Percentiles rank a stretch among this genome's conserved stretches.
Evolutionary conservation across 1,140 invertebrate genomes (phyloP).

Genomic region (Brachionus sp.): DNA sequence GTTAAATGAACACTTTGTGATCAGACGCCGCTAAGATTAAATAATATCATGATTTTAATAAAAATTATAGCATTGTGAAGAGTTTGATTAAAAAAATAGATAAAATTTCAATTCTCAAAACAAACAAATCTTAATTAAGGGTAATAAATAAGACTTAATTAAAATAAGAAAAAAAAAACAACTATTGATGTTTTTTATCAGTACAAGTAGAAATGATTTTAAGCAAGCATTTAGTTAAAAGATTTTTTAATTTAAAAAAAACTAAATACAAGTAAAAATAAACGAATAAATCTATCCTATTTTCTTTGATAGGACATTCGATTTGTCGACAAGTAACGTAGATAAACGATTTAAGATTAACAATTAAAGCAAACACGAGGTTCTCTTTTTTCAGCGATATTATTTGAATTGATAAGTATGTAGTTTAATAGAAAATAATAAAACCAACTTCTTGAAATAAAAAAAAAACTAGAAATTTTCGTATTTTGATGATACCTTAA

Average conservation of each 20-base stretch:
- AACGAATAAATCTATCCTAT: not conserved
- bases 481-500: too few species aligned
- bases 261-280: not conserved
- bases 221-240: not conserved
- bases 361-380: not conserved
- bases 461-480: too few species aligned
- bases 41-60: not conserved
- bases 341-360: not conserved
- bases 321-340: too few species aligned
- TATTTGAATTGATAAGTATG: not conserved
- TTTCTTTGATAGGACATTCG: not conserved
- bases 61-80: not conserved
- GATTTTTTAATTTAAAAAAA: not conserved
- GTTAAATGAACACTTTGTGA: not conserved
- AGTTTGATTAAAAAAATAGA: not conserved
- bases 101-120: constrained; percentile 33
- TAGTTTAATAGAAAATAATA: not conserved
- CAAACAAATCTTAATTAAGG: not conserved
- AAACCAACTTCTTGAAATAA: not conserved
- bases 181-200: not conserved
- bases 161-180: not conserved
- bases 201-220: not conserved
- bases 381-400: not conserved
- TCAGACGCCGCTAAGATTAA: not conserved
- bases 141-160: not conserved